Evolutionary conservation across 2,888 invertebrate genomes (phyloP).

Genomic region (Stenoptilia bipunctidactyla): DNA sequence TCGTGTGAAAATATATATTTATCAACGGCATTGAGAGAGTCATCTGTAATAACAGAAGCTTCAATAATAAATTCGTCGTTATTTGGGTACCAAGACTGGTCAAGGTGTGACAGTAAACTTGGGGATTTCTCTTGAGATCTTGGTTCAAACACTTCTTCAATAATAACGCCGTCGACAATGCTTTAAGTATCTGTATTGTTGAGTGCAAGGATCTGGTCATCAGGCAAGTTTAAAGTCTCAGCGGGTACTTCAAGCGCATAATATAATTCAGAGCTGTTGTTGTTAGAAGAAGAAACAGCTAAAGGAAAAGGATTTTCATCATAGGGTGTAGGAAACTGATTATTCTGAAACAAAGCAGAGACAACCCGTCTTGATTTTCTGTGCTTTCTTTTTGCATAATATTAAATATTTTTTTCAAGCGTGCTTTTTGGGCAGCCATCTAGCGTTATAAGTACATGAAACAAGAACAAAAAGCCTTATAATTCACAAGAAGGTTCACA

Average conservation of each 20-base stretch:
- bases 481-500: conserved; percentile 2
- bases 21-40: conserved; percentile 4
- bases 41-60: conserved; percentile 6
- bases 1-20: conserved; percentile 4
- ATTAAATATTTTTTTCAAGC: conserved; percentile 9
- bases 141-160: conserved; percentile 10
- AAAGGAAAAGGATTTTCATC: conserved; percentile 7
- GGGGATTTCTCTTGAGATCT: conserved; percentile 7
- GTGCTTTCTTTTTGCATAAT: conserved; percentile 7
- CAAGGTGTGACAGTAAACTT: conserved; percentile 6
- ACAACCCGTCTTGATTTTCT: conserved; percentile 8
- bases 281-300: conserved; percentile 7
- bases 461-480: conserved; percentile 8
- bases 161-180: conserved; percentile 10
- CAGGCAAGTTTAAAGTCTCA: conserved; percentile 9
- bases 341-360: conserved; percentile 11
- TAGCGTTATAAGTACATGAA: conserved; percentile 9
- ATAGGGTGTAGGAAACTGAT: conserved; percentile 9
- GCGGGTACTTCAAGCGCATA: conserved; percentile 7
- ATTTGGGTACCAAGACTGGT: conserved; percentile 6
- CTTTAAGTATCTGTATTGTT: conserved; percentile 7
- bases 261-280: conserved; percentile 8
- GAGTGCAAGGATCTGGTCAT: conserved; percentile 9
- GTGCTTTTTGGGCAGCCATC: conserved; percentile 7
- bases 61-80: conserved; percentile 6